A percentile compares a stretch with the other conserved stretches of the same genome.
These are phyloP conservation scores for Tenebrio molitor DNA, from an alignment of 1,140 invertebrate species.

Conservation along the genomic window DNA sequence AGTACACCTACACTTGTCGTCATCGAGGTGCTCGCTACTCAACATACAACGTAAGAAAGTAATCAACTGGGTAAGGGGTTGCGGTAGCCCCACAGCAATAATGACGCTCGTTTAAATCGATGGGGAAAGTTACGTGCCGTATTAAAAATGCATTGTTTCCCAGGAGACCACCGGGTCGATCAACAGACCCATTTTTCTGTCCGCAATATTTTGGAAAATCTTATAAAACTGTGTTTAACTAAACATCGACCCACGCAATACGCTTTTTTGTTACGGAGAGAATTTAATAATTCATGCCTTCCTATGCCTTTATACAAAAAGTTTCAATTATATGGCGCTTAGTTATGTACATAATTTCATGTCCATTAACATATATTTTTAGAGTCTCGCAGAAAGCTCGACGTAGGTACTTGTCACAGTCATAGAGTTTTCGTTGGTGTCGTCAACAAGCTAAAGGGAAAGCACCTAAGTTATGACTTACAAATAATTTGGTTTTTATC, in stretches of 20 bases:
- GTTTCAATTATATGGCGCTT: slow-evolving; percentile 2
- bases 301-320: background rate
- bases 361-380: slow-evolving; percentile 17
- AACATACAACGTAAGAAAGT: slow-evolving; percentile 22
- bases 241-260: too few relatives aligned
- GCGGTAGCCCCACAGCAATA: slow-evolving; percentile 12
- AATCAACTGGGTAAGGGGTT: slow-evolving; percentile 2
- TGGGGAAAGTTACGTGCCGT: slow-evolving; percentile 15
- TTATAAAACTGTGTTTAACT: too few relatives aligned
- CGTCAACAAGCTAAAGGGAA: background rate
- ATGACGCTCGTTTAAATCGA: slow-evolving; percentile 41
- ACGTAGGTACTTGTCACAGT: background rate
- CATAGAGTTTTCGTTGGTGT: background rate
- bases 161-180: slow-evolving; percentile 26
- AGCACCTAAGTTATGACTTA: background rate
- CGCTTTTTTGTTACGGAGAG: too few relatives aligned
- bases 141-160: slow-evolving; percentile 45
- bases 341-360: slow-evolving; percentile 18
- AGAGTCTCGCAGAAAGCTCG: background rate
- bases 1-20: slow-evolving; percentile 16
- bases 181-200: slow-evolving; percentile 9
- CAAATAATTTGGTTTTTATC: slow-evolving; percentile 37
- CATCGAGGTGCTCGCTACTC: slow-evolving; percentile 22
- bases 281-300: slow-evolving; percentile 1
- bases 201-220: background rate